These are phyloP conservation scores for Amaurobius ferox DNA, from an alignment of 2,888 invertebrate species.

Conservation along the genomic window DNA sequence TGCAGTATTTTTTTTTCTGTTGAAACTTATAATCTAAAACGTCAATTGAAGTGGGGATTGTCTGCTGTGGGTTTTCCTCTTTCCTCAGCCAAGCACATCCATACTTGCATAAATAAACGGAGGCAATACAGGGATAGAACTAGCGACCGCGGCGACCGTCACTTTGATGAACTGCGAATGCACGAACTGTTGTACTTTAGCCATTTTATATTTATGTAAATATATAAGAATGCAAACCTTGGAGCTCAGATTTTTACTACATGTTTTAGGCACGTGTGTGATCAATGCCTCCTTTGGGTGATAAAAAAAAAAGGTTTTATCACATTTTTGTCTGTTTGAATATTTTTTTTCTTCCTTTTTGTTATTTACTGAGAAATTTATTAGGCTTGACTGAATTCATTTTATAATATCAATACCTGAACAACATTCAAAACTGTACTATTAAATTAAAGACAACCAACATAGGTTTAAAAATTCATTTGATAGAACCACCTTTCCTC, in stretches of 20 bases:
- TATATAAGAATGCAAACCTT: slow-evolving; percentile 12
- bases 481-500: too few relatives aligned
- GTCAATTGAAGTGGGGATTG: neutral
- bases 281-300: neutral
- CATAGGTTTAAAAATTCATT: too few relatives aligned
- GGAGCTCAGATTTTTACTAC: neutral
- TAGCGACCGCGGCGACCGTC: neutral
- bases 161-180: neutral
- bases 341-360: too few relatives aligned
- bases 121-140: slow-evolving; percentile 4
- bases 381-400: too few relatives aligned
- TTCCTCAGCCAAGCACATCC: neutral
- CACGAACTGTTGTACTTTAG: slow-evolving; percentile 28
- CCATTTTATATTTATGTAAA: slow-evolving; percentile 30
- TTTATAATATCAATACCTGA: too few relatives aligned
- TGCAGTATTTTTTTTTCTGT: too few relatives aligned
- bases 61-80: slow-evolving; percentile 2
- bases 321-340: too few relatives aligned
- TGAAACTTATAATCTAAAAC: too few relatives aligned
- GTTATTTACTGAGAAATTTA: too few relatives aligned
- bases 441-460: too few relatives aligned
- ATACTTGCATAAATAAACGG: neutral
- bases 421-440: too few relatives aligned
- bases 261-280: neutral
- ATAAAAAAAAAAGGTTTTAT: too few relatives aligned